phyloP scores from a whole-genome alignment of 2,888 invertebrate species.

The Perdita meconis region DNA sequence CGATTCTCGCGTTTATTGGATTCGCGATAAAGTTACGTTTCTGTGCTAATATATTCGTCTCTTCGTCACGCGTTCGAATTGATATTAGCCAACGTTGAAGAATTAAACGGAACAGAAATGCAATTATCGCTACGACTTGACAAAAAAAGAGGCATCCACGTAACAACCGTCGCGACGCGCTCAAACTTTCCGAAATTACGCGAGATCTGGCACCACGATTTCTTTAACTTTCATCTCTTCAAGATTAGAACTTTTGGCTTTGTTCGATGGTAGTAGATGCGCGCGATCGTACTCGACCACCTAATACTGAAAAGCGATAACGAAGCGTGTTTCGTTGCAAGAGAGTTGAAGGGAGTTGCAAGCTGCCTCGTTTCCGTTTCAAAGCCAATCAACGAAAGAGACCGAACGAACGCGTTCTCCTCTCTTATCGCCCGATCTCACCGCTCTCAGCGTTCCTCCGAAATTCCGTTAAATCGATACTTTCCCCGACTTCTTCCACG shows the following conservation, averaged over 20 bases:
- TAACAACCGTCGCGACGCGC: too few relatives aligned
- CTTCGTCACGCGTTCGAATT: not conserved
- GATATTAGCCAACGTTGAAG: not conserved
- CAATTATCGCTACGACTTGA: too few relatives aligned
- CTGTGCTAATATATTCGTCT: not conserved
- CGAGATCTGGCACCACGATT: too few relatives aligned
- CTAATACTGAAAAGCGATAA: slow-evolving; percentile 69
- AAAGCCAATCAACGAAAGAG: slow-evolving; percentile 63
- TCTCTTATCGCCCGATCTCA: slow-evolving; percentile 1
- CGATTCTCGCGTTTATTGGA: slow-evolving; percentile 30
- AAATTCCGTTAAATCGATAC: not conserved
- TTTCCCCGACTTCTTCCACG: not conserved
- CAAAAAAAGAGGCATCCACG: too few relatives aligned
- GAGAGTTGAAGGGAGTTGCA: slow-evolving; percentile 51
- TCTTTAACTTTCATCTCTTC: too few relatives aligned
- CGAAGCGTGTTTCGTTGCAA: slow-evolving; percentile 41
- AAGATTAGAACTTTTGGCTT: slow-evolving; percentile 26
- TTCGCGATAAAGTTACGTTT: slow-evolving; percentile 10
- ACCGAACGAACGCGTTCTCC: slow-evolving; percentile 26
- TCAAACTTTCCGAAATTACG: too few relatives aligned
- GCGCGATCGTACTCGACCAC: slow-evolving; percentile 59
- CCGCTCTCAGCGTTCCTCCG: not conserved
- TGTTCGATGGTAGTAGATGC: slow-evolving; percentile 25
- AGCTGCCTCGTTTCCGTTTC: slow-evolving; percentile 60
- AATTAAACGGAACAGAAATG: too few relatives aligned